A percentile compares a stretch with the other conserved stretches of the same genome.
Conservation (phyloP, 2,113 vertebrate genomes). For the Macrotis lagotis region DNA sequence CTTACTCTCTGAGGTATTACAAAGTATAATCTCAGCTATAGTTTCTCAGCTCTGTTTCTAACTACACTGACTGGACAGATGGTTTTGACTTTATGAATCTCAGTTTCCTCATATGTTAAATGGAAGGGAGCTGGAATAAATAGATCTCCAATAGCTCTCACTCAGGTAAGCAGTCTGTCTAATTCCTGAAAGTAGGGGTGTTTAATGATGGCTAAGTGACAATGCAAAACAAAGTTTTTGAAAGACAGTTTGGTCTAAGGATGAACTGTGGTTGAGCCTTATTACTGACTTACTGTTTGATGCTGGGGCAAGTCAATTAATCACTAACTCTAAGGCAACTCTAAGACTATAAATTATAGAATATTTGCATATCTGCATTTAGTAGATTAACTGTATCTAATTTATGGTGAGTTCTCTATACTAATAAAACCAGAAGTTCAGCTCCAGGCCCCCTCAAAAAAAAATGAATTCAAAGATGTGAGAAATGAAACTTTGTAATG, state of each 20-base stretch:
- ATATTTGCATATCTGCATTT: background rate
- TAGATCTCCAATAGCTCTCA: background rate
- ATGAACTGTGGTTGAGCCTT: background rate
- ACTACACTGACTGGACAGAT: background rate
- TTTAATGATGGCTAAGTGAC: background rate
- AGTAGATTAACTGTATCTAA: background rate
- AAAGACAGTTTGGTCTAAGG: background rate
- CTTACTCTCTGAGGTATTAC: background rate
- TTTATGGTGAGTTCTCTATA: background rate
- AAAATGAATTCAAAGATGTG: background rate
- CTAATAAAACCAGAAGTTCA: background rate
- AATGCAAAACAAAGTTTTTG: background rate
- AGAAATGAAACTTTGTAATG: background rate
- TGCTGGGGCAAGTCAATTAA: background rate
- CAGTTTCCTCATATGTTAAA: background rate
- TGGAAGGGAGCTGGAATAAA: background rate
- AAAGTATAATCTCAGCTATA: background rate
- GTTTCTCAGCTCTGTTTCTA: background rate
- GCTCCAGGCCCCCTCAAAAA: background rate
- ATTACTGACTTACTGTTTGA: background rate
- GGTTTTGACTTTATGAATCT: background rate
- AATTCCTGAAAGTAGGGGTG: background rate
- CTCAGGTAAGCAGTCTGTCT: background rate
- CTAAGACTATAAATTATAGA: background rate
- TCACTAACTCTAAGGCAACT: background rate